Evolutionary conservation across 1,140 invertebrate species (phyloP), one percentile per base, ranked within the genome.

Genomic region (Bombus sibiricus): DNA sequence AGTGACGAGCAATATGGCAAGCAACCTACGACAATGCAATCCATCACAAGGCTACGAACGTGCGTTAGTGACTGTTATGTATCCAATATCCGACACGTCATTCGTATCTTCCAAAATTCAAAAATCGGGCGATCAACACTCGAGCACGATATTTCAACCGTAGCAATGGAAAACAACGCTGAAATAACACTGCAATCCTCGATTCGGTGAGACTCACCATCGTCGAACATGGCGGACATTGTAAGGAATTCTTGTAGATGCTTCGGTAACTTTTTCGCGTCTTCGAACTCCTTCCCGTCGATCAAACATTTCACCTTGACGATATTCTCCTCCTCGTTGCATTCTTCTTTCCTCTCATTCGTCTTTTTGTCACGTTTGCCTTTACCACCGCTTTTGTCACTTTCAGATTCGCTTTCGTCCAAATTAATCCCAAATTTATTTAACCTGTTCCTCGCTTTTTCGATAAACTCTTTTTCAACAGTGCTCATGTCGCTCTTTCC

Each of bases 391-490:
- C 3, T 32, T 3, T 81, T 81, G 64, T 93, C 93, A 0, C 88
- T 69, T 18, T 95, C 95, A 47, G 95, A 92, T 3, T 94, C 93
- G 66, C 90, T 91, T 82, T 96, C 96, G 75, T 97, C 96, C 80
- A 96, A 94, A 79, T 94, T 93, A 82, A 96, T 96, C 41, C 96
- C 96, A 86, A 96, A 95, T 91, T 96, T 97, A 88, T 93, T 93
- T 95, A 96, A 95, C 74, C 96, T 95, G 82, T 95, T 95, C 87
- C 96, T 96, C 13, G 97, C 97, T 88, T 96, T 97, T 53, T 96
- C 96, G 90, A 98, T 97, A 89, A 98, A 98, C 90, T 98, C 97
- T 80, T 96, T 96, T 92, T 97, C 97, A 6, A 98, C 96, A 90
- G 96, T 96, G 66, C 95, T 96, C 83, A 96, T 95, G 88, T 93